Percentiles rank a stretch among this genome's conserved stretches.
These are phyloP conservation scores for Coecobrya sp. DNA, from an alignment of 2,888 invertebrate species.

Conservation along the genomic window DNA sequence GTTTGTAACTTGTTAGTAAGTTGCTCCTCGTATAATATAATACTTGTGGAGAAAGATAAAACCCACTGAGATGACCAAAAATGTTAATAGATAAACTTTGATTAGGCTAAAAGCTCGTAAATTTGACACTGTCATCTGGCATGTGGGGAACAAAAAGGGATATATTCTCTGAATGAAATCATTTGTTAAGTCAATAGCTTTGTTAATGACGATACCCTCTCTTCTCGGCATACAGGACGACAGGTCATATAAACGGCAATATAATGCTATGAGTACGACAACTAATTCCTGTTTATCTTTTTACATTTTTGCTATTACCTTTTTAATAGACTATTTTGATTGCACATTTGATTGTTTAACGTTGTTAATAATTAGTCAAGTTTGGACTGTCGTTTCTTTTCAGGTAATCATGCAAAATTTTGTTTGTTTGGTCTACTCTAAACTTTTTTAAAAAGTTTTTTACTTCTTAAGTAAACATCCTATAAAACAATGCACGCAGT, in stretches of 20 bases:
- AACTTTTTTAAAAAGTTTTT: neutral
- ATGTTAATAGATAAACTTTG: conserved; percentile 78
- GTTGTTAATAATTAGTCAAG: conserved; percentile 40
- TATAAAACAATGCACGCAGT: neutral
- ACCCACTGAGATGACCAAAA: conserved; percentile 77
- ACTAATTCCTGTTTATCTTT: conserved; percentile 47
- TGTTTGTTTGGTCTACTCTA: neutral
- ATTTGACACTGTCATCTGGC: conserved; percentile 78
- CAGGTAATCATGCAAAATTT: neutral
- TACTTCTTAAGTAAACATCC: neutral
- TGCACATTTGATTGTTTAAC: conserved; percentile 31
- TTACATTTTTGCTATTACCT: conserved; percentile 25
- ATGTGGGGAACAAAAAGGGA: conserved; percentile 65
- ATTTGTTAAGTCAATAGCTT: conserved; percentile 74
- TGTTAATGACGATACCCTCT: conserved; percentile 57
- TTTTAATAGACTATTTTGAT: conserved; percentile 28
- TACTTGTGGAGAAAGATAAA: conserved; percentile 59
- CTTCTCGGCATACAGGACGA: conserved; percentile 7
- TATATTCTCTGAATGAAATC: conserved; percentile 64
- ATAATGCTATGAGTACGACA: neutral
- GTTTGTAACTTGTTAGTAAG: neutral
- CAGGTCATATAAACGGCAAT: neutral
- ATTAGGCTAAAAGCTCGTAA: conserved; percentile 78
- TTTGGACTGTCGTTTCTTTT: neutral
- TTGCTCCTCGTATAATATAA: conserved; percentile 37